Evolutionary conservation across 2,888 invertebrate species (phyloP), one percentile per base, ranked within the genome.

Genomic region (Stegana nigrithorax): DNA sequence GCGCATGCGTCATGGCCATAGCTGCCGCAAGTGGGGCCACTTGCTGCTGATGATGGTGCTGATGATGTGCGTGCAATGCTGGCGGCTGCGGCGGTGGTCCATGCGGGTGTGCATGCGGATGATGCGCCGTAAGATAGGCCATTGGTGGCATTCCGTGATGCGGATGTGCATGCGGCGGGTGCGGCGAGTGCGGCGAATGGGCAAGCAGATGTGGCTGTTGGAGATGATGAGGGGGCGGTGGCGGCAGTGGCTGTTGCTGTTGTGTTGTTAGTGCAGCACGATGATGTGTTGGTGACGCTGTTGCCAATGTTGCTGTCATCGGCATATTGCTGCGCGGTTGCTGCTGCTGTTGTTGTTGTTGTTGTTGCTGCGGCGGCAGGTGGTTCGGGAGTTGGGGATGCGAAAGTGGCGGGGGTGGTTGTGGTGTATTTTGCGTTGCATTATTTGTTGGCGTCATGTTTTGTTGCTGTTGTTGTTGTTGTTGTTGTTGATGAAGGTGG

Each of bases 321-420:
- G 58, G 45, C 59, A 55, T 60, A 62, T 56, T 47, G 27, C 27
- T 47, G 47, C 47, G 50, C 29, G 67, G 42, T 50, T 53, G 32
- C n/a, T 57, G 57, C 63, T 63, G 70, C 56, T 59, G 59, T 64
- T 60, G 27, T 56, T 60, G 64, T 66, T 65, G 64, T 63, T 61
- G 61, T n/a, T n/a, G n/a, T n/a, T n/a, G n/a, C n/a, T 66, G 61
- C 66, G 65, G 66, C 65, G 59, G 63, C 66, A 66, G 50, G 56
- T 66, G 64, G n/a, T n/a, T n/a, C n/a, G n/a, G n/a, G n/a, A n/a
- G n/a, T n/a, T n/a, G n/a, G n/a, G n/a, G n/a, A n/a, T 69, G 64
- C 67, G 63, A 68, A 50, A 67, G 65, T 69, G 67, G 61, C 66
- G 65, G 66, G 66, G 59, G 63, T 64, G 66, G 50, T 59, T 66